Conservation (phyloP, 2,888 invertebrate species). For the Pecten maximus region DNA sequence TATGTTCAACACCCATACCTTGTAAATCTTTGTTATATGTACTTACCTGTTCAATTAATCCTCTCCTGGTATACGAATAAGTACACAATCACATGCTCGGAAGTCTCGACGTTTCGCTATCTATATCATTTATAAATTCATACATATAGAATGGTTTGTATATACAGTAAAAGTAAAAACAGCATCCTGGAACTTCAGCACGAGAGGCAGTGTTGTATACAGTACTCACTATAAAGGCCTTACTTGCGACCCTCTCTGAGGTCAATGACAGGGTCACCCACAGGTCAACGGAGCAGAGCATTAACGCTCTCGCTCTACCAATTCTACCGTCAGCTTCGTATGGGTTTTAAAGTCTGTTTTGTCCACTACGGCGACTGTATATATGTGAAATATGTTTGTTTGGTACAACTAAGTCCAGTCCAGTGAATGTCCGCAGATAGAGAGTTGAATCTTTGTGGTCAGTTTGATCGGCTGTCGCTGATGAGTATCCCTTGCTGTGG, state of each 20-base stretch:
- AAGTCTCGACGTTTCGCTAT: neutral
- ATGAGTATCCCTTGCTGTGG: conserved; percentile 14
- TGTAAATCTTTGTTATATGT: neutral
- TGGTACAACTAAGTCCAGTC: neutral
- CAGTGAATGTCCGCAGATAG: neutral
- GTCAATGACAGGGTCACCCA: conserved; percentile 24
- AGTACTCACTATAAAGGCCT: neutral
- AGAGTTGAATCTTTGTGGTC: neutral
- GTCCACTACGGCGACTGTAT: neutral
- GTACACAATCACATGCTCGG: neutral
- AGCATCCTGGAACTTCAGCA: neutral
- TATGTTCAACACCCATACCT: neutral
- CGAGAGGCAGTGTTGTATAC: neutral
- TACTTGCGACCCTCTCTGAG: neutral
- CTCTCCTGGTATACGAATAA: neutral
- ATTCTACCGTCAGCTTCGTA: neutral
- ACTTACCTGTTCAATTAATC: neutral
- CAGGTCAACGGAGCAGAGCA: neutral
- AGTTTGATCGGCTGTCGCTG: neutral
- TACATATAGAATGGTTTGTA: neutral
- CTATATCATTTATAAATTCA: neutral
- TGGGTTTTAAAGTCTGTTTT: neutral
- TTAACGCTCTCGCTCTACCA: neutral
- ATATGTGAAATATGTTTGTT: neutral
- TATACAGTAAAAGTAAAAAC: neutral